Evolutionary conservation across 2,113 vertebrate species (phyloP), one percentile per base, ranked within the genome.

Genomic region (Bambusicola thoracicus): DNA sequence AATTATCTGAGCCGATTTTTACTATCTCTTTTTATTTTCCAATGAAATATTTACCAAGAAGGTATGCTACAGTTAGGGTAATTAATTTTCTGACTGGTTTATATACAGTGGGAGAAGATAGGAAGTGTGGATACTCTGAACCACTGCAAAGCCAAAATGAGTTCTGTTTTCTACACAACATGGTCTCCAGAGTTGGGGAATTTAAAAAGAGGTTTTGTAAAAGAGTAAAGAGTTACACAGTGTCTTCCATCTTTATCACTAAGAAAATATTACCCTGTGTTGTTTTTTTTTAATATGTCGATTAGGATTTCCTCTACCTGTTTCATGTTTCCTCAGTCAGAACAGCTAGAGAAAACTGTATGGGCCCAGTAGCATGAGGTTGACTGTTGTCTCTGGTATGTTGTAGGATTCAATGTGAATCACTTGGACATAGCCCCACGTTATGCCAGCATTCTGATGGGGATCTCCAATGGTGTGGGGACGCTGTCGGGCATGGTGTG

Each of bases 401-500:
- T 81, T 90, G n/a, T 53, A 99, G 99, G 99, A 90, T 99, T 99
- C 94, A 99, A 99, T 3, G 99, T 99, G 68, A 99, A 99, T 90
- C 99, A 99, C 92, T 93, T 99, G 97, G 99, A 99, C 92, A 99
- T 99, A 85, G 99, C 99, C 48, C 99, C 99, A 6, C 98, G 99
- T 51, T 99, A 99, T 2, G 99, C 99, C 95, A 99, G 99, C 93
- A 99, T 99, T 92, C 98, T 99, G 90, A 99, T 99, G 99, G 99
- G 99, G 3, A 99, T 99, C 94, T 99, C 99, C 55, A 99, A 99
- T 0, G 99, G 99, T 0, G 99, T 99, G 73, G 99, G 99, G 32
- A 99, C 99, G 0, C 97, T 99, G 63, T 99, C 99, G 0, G 99
- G 99, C 81, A 99, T 99, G 99, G 98, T 99, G 83, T 99, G 99